These are phyloP conservation scores for Anoplolepis gracilipes DNA, from an alignment of 1,140 invertebrate species.

Conservation along the genomic window DNA sequence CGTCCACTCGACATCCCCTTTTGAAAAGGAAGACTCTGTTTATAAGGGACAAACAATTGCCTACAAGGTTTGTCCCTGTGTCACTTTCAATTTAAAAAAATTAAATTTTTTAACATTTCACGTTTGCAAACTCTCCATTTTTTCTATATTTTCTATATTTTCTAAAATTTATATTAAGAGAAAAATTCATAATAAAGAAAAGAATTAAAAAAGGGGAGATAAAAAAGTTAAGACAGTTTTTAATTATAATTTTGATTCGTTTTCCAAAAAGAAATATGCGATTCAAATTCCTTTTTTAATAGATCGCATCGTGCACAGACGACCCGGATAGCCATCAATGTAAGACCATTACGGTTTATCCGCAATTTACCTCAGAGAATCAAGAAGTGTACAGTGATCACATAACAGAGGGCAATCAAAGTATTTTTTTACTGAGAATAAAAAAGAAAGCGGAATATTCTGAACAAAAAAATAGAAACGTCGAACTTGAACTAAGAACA, in stretches of 20 bases:
- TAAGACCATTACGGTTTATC: slow-evolving; percentile 79
- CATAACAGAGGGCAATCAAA: slow-evolving; percentile 75
- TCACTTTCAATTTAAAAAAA: too few relatives aligned
- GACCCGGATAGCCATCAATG: slow-evolving; percentile 67
- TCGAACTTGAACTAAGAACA: slow-evolving; percentile 82
- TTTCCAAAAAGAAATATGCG: neutral
- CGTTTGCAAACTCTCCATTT: neutral
- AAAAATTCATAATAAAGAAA: neutral
- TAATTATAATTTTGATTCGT: neutral
- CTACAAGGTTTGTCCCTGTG: slow-evolving; percentile 74
- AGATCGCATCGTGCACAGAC: slow-evolving; percentile 65
- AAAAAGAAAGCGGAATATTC: slow-evolving; percentile 75
- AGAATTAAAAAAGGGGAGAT: neutral
- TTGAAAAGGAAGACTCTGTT: slow-evolving; percentile 67
- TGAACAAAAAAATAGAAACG: slow-evolving; percentile 73
- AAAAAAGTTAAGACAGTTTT: neutral
- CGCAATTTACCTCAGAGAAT: slow-evolving; percentile 61
- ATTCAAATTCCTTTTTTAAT: neutral
- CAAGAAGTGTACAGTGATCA: slow-evolving; percentile 81
- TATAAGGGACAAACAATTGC: slow-evolving; percentile 72
- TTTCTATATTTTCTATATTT: too few relatives aligned
- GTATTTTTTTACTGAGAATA: slow-evolving; percentile 80
- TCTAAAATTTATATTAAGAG: neutral
- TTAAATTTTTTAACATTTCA: neutral
- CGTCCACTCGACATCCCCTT: slow-evolving; percentile 69